phyloP scores from a whole-genome alignment of 2,888 invertebrate species.

The Ectobius pallidus region DNA sequence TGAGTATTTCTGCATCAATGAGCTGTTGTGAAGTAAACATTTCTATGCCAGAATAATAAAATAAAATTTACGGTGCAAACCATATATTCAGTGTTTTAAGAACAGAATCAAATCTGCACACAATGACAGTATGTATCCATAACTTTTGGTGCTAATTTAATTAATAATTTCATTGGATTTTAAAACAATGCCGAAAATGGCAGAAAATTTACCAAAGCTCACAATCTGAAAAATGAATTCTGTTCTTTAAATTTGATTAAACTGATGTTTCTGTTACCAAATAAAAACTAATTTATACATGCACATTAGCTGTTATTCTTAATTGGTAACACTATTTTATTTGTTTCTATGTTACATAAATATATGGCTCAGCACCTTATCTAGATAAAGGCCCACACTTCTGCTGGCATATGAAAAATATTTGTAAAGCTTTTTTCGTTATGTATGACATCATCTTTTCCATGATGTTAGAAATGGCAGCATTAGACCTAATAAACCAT shows the following conservation, averaged over 20 bases:
- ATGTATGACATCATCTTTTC: background rate
- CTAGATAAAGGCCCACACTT: constrained; percentile 24
- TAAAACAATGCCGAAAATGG: no score
- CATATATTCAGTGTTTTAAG: constrained; percentile 9
- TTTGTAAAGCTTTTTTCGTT: constrained; percentile 17
- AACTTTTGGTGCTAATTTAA: no score
- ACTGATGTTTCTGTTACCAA: background rate
- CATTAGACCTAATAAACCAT: no score
- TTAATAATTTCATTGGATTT: no score
- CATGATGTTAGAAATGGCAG: background rate
- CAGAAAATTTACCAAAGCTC: background rate
- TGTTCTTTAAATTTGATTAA: background rate
- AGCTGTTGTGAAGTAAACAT: constrained; percentile 5
- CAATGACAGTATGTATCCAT: no score
- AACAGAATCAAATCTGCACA: background rate
- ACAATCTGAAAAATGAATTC: background rate
- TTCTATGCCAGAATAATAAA: constrained; percentile 15
- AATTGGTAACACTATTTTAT: background rate
- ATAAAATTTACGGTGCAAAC: background rate
- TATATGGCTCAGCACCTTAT: constrained; percentile 22
- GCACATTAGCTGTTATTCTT: background rate
- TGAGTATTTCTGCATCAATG: constrained; percentile 24
- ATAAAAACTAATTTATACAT: constrained; percentile 2
- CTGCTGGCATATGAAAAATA: constrained; percentile 27
- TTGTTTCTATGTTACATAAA: background rate